Base-by-base conservation (phyloP, 2,797 vertebrate genomes). In the Cyclura pinguis region DNA sequence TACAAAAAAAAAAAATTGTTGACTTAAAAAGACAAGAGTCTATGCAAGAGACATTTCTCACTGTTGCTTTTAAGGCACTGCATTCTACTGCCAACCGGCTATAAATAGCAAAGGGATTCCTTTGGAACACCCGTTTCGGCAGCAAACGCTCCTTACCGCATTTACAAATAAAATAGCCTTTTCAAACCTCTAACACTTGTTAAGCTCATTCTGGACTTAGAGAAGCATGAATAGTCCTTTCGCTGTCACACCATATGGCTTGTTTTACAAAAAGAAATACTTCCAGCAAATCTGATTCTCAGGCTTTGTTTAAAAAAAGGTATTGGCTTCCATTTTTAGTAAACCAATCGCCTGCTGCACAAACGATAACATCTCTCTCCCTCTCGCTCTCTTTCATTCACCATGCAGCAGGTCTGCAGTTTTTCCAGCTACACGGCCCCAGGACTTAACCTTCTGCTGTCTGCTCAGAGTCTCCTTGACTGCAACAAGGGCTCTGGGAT, bases 301-400 rank as follows among this genome's bases (percentile, higher is more conserved):
- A 42, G 59, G 67, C 64, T 42, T 9, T 27, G 32, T 20, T 62
- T 62, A 22, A 62, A 62, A 88, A 22, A 52, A 29, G 27, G 73
- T 9, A 42, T 38, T 20, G 1, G 22, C 50, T 35, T 32, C 64
- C 59, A 62, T 64, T 5, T 50, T n/a, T 87, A n/a, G 4, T 32
- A 55, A 4, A 73, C 1, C 42, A 38, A 69, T 86, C 22, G 0
- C 29, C 62, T 62, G 38, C 16, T 22, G 20, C 0, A 0, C 0
- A 3, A 47, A 80, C 72, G 29, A 62, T 6, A 18, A 0, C 8
- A 50, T 18, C 80, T 14, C 55, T 35, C 29, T 24, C 50, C 20
- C 32, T 4, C 59, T 62, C 59, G 4, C 62, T 73, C 52, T 47
- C 12, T 32, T 55, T 10, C 57, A 32, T 59, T 10, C 9, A 29